Evolutionary conservation across 2,888 invertebrate genomes (phyloP).

Genomic region (Hofmannophila pseudospretella): DNA sequence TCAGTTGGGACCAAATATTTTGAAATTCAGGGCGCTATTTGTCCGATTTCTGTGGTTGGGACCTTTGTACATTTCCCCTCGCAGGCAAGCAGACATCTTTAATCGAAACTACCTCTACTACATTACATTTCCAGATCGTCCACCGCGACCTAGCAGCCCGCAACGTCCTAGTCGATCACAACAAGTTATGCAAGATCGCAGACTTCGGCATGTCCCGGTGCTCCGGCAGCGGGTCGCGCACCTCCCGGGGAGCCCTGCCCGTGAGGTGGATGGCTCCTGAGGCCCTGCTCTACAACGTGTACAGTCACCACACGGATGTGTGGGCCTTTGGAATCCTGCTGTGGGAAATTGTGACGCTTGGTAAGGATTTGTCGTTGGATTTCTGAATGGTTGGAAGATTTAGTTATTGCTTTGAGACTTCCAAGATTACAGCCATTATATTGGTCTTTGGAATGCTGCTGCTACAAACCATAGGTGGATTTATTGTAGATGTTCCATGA

Average conservation of each 20-base stretch:
- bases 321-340: slow-evolving; percentile 92
- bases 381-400: too few species aligned
- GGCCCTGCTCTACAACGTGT: slow-evolving; percentile 85
- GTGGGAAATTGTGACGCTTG: slow-evolving; percentile 93
- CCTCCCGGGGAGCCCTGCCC: slow-evolving; percentile 79
- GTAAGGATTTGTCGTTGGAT: slow-evolving; percentile 71
- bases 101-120: too few species aligned
- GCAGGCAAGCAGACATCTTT: neutral
- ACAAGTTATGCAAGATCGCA: slow-evolving; percentile 91
- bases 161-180: slow-evolving; percentile 89
- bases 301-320: slow-evolving; percentile 89
- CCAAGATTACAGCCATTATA: too few species aligned
- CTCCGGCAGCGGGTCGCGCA: slow-evolving; percentile 58
- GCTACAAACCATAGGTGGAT: too few species aligned
- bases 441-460: too few species aligned
- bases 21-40: too few species aligned
- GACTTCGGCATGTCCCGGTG: slow-evolving; percentile 92
- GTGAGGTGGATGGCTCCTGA: slow-evolving; percentile 94
- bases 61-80: too few species aligned
- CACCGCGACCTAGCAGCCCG: slow-evolving; percentile 91
- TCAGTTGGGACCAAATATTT: too few species aligned
- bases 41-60: too few species aligned
- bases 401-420: too few species aligned
- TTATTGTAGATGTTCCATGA: too few species aligned
- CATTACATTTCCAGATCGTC: slow-evolving; percentile 80